A percentile compares a stretch with the other conserved stretches of the same genome.
phyloP scores from a whole-genome alignment of 2,113 vertebrate genomes.

The Pteruthius melanotis region DNA sequence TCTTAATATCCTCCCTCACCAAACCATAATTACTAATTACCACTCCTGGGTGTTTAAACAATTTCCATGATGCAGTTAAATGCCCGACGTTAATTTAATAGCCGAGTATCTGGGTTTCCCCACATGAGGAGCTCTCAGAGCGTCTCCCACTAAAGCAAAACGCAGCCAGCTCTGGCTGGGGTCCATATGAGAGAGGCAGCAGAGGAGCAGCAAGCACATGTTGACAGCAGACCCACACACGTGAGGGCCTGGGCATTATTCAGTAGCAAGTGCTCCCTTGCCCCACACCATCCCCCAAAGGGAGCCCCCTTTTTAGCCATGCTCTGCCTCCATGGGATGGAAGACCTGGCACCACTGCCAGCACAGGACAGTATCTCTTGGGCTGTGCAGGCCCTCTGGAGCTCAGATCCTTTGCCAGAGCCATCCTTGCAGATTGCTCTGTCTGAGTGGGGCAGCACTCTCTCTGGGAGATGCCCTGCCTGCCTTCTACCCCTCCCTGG shows the following conservation, averaged over 20 bases:
- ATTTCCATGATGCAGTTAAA: constrained; percentile 4
- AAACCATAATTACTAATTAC: constrained; percentile 40
- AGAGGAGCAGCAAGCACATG: neutral
- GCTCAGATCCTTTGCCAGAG: neutral
- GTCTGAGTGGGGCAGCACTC: neutral
- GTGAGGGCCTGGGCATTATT: neutral
- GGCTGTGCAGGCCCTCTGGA: neutral
- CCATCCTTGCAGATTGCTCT: neutral
- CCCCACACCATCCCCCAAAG: neutral
- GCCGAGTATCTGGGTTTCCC: constrained; percentile 18
- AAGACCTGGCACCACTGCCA: neutral
- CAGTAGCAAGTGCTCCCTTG: neutral
- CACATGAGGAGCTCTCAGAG: neutral
- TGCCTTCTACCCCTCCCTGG: neutral
- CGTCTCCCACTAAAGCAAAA: neutral
- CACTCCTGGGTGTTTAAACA: constrained; percentile 27
- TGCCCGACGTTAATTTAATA: neutral
- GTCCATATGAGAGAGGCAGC: neutral
- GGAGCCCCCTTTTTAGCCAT: neutral
- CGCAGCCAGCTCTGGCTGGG: neutral
- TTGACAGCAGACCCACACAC: neutral
- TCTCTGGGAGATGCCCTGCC: neutral
- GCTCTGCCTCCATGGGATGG: neutral
- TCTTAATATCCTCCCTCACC: constrained; percentile 49
- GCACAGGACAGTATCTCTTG: fast-evolving